phyloP scores from a whole-genome alignment of 2,888 invertebrate genomes.

The Halocaridina rubra region DNA sequence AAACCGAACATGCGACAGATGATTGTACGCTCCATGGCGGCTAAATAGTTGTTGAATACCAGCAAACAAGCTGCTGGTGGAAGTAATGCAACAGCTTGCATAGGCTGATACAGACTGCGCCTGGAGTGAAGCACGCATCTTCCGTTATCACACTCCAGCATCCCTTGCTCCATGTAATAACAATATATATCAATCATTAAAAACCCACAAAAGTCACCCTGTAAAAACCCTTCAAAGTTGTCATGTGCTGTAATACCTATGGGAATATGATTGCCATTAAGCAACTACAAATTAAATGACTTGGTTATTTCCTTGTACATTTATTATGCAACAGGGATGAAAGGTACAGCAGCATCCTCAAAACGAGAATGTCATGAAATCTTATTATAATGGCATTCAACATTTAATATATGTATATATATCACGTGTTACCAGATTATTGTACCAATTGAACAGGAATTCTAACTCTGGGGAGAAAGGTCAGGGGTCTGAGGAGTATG shows the following conservation, averaged over 20 bases:
- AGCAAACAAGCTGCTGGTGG: neutral
- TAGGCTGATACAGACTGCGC: neutral
- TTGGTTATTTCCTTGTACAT: neutral
- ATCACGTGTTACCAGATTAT: neutral
- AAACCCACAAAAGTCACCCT: constrained; percentile 18
- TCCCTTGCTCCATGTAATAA: neutral
- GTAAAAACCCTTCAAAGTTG: no score
- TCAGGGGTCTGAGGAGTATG: constrained; percentile 21
- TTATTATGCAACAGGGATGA: neutral
- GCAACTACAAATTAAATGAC: neutral
- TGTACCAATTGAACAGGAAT: neutral
- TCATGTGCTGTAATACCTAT: neutral
- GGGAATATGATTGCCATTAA: neutral
- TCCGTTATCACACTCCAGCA: constrained; percentile 12
- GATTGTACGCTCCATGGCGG: constrained; percentile 17
- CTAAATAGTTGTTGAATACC: neutral
- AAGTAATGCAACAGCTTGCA: neutral
- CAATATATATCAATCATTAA: constrained; percentile 22
- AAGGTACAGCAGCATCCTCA: neutral
- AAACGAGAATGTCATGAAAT: neutral
- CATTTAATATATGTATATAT: neutral
- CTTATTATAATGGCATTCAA: neutral
- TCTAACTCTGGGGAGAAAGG: neutral
- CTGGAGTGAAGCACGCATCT: neutral
- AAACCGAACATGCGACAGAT: constrained; percentile 33